A percentile compares a stretch with the other conserved stretches of the same genome.
Evolutionary conservation across 1,140 invertebrate genomes (phyloP).

Genomic region (Catajapyx aquilonaris): DNA sequence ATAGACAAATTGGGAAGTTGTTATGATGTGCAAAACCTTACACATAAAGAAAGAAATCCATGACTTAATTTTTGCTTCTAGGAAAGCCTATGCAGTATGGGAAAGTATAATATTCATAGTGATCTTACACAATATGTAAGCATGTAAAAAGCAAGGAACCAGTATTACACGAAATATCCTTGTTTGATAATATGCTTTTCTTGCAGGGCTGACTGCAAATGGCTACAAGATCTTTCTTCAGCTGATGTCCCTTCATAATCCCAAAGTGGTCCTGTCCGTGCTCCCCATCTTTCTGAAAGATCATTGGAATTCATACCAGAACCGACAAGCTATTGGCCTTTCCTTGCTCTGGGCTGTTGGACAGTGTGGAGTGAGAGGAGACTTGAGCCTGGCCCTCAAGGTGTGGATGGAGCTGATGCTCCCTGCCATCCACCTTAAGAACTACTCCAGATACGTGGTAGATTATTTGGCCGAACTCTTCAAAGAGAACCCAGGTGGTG

Average conservation of each 20-base stretch:
- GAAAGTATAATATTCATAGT: no score
- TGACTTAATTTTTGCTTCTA: no score
- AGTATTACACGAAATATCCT: no score
- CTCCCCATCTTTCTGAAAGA: background rate
- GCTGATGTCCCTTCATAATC: background rate
- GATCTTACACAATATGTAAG: no score
- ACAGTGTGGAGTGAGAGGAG: no score
- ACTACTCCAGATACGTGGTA: slow-evolving; percentile 43
- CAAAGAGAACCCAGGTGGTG: slow-evolving; percentile 11
- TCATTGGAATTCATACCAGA: slow-evolving; percentile 45
- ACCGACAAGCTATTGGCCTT: slow-evolving; percentile 48
- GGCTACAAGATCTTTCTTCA: background rate
- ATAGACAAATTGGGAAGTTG: no score
- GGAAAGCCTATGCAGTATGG: no score
- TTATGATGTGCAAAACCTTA: no score
- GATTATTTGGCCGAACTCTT: slow-evolving; percentile 41
- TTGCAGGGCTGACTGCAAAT: background rate
- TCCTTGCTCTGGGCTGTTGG: slow-evolving; percentile 57
- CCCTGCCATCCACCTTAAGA: slow-evolving; percentile 45
- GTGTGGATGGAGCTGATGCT: slow-evolving; percentile 64
- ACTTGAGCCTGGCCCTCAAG: no score
- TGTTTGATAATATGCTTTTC: no score
- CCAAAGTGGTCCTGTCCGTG: background rate
- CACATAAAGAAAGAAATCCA: no score
- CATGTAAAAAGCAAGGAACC: no score